Base-by-base conservation (phyloP, 23 tunicate genomes). In the Botrylloides violaceus region DNA sequence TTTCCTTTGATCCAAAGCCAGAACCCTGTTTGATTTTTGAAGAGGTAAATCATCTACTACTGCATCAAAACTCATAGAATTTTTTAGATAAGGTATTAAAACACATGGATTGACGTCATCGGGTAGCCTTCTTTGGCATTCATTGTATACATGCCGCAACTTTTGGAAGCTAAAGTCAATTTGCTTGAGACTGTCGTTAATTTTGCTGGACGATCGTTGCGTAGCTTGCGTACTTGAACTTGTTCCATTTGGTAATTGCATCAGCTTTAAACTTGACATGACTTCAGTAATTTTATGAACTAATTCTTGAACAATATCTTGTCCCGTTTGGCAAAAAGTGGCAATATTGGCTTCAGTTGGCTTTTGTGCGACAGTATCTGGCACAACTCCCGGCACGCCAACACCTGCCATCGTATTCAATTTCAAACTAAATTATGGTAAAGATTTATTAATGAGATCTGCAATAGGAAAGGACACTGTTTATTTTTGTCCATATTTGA, bases 281-380 rank as follows among this genome's bases (percentile, higher is more conserved):
- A 68, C 74, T 9, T 68, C 74, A 28, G 49, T 68, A n/a, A 43
- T 56, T 68, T 68, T 68, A 21, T 68, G 74, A 12, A 68, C 74
- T 4, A 68, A 27, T 23, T 68, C 74, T 68, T 68, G 74, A 27
- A 68, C 74, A 20, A 36, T 21, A 68, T 68, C 74, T 68, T 68
- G 74, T 19, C 74, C 74, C 74, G 37, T 68, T 23, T 43, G 74
- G 29, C 74, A 68, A 20, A 68, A 28, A 37, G 56, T 5, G 4
- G 74, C 74, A 6, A 68, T 68, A 26, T 43, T 36, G 49, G 37
- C 20, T 19, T 68, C 74, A 23, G 28, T 23, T 24, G 36, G 70
- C 29, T 68, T 39, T 43, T 68, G 53, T 15, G 15, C 12, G 15
- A 15, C 9, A 9, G 15, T 43, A 15, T 43, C 53, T 43, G 53